A percentile compares a stretch with the other conserved stretches of the same genome.
phyloP scores from a whole-genome alignment of 2,888 invertebrate genomes.

The Hecatera dysodea region DNA sequence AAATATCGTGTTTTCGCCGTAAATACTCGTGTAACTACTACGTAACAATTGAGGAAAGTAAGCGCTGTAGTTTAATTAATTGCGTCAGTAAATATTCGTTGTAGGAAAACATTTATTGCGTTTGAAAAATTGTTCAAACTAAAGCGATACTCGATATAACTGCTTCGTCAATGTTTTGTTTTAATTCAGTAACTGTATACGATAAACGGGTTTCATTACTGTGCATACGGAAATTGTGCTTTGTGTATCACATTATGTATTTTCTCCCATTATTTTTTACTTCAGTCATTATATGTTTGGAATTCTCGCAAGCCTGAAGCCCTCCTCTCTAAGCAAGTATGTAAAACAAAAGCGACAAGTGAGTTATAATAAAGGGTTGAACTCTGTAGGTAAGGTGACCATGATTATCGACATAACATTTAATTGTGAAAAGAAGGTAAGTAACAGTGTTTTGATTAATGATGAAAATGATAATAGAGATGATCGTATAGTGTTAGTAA shows the following conservation, averaged over 20 bases:
- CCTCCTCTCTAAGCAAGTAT: constrained; percentile 28
- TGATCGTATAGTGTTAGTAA: neutral
- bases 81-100: constrained; percentile 3
- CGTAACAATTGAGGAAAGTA: neutral
- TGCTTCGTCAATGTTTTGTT: constrained; percentile 9
- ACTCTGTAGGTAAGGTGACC: constrained; percentile 39
- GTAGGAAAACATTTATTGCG: constrained; percentile 11
- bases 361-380: constrained; percentile 46
- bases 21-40: neutral
- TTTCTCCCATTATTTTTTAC: constrained; percentile 3
- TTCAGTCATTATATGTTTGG: neutral
- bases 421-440: neutral
- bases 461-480: neutral
- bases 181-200: constrained; percentile 22
- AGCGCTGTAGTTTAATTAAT: neutral
- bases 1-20: neutral
- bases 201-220: constrained; percentile 12
- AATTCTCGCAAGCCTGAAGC: constrained; percentile 28
- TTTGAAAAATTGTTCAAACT: constrained; percentile 13
- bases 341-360: constrained; percentile 39
- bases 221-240: constrained; percentile 17
- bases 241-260: constrained; percentile 14
- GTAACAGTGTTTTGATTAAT: neutral
- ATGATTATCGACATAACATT: constrained; percentile 9
- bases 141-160: constrained; percentile 16